Conservation (phyloP, 2,888 invertebrate genomes). For the Tipula confusa region DNA sequence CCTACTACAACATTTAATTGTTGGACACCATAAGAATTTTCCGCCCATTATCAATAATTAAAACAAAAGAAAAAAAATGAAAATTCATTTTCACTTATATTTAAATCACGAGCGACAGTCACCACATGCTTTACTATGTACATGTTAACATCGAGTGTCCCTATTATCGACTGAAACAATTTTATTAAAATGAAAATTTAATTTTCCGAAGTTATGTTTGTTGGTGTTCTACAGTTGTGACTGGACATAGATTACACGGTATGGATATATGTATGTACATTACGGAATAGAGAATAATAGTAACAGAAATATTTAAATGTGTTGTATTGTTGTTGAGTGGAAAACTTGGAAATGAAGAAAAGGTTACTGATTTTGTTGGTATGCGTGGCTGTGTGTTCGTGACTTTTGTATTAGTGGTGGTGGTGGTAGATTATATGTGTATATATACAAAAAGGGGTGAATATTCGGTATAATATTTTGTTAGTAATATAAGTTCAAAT, state of each 20-base stretch:
- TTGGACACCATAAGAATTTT: background rate
- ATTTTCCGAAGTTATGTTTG: background rate
- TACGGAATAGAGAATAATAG: background rate
- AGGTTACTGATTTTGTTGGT: background rate
- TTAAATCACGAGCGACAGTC: background rate
- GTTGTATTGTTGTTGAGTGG: background rate
- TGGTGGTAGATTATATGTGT: no score
- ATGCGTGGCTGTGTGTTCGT: background rate
- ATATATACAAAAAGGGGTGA: background rate
- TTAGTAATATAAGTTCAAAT: background rate
- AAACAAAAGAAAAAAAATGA: background rate
- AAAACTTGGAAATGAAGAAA: background rate
- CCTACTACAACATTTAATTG: background rate
- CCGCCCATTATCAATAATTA: background rate
- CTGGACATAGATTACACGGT: background rate
- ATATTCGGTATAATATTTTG: background rate
- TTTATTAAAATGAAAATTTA: background rate
- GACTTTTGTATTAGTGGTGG: background rate
- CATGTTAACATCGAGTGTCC: slow-evolving; percentile 15
- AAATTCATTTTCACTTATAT: background rate
- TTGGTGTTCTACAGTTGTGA: background rate
- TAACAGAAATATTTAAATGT: background rate
- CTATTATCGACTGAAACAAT: slow-evolving; percentile 27
- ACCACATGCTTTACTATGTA: background rate
- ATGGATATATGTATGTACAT: background rate